These are phyloP conservation scores for Pseudomyrmex pallidus DNA, from an alignment of 1,140 invertebrate genomes.

Conservation along the genomic window DNA sequence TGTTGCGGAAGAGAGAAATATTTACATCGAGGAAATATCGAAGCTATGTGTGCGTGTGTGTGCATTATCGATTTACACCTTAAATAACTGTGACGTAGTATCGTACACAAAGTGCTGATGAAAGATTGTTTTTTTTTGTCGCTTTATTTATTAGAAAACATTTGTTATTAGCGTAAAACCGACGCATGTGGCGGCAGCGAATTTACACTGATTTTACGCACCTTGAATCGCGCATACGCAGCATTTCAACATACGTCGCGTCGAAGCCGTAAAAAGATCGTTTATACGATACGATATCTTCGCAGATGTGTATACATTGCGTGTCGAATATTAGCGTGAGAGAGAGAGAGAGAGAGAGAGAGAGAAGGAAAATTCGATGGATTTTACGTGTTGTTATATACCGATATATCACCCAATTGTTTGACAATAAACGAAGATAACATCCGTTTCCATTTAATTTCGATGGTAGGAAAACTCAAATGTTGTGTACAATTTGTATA, in stretches of 20 bases:
- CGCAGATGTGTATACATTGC: too few relatives aligned
- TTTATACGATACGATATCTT: too few relatives aligned
- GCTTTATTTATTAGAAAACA: conserved; percentile 44
- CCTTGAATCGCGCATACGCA: too few relatives aligned
- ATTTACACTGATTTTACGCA: conserved; percentile 12
- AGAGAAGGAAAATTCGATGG: too few relatives aligned
- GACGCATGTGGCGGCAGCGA: not conserved
- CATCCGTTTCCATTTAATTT: conserved; percentile 4
- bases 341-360: too few relatives aligned
- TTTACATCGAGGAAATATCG: conserved; percentile 40
- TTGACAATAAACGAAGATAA: too few relatives aligned
- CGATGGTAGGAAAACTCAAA: too few relatives aligned
- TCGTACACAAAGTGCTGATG: conserved; percentile 9
- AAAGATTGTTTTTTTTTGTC: conserved; percentile 7
- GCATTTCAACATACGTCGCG: too few relatives aligned
- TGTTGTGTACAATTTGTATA: too few relatives aligned
- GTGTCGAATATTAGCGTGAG: too few relatives aligned
- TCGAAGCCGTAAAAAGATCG: too few relatives aligned
- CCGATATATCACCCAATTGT: conserved; percentile 20
- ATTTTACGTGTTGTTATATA: conserved; percentile 26
- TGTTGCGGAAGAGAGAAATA: conserved; percentile 39
- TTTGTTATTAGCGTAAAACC: conserved; percentile 10
- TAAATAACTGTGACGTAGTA: conserved; percentile 46
- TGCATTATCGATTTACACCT: conserved; percentile 49
- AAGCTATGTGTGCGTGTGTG: too few relatives aligned